phyloP scores from a whole-genome alignment of 2,888 invertebrate genomes.

The Orthosia gracilis region DNA sequence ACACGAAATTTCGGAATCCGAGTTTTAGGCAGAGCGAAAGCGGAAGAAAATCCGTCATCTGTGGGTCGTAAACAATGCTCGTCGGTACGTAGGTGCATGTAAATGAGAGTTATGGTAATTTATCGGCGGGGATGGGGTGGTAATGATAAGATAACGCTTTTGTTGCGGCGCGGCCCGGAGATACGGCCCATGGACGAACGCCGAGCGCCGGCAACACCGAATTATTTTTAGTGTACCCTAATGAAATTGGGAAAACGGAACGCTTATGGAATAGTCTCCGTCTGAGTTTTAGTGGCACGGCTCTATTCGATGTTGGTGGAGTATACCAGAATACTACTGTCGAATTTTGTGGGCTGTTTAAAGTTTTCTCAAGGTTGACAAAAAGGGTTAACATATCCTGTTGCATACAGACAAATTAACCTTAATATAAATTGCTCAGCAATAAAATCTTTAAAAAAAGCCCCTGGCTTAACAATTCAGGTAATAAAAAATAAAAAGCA shows the following conservation, averaged over 20 bases:
- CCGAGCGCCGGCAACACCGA: conserved; percentile 62
- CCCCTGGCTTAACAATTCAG: conserved; percentile 19
- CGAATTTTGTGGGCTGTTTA: not conserved
- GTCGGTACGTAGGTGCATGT: conserved; percentile 85
- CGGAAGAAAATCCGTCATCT: conserved; percentile 90
- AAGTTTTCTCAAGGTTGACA: not conserved
- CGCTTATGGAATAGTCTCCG: conserved; percentile 58
- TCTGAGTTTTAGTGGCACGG: conserved; percentile 49
- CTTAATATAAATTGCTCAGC: conserved; percentile 23
- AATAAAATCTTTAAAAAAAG: conserved; percentile 33
- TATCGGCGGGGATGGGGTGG: conserved; percentile 85
- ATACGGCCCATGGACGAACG: conserved; percentile 79
- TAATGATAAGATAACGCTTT: conserved; percentile 89
- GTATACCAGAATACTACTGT: not conserved
- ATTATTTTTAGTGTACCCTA: conserved; percentile 67
- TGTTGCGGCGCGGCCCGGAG: conserved; percentile 82
- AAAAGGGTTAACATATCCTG: not conserved
- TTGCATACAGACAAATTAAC: conserved; percentile 25
- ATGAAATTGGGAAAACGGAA: conserved; percentile 63
- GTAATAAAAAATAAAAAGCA: conserved; percentile 55
- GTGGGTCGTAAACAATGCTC: conserved; percentile 87
- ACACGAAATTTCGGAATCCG: conserved; percentile 67
- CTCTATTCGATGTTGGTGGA: conserved; percentile 2
- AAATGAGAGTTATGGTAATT: conserved; percentile 90
- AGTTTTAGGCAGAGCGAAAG: conserved; percentile 75